Base-by-base conservation (phyloP, 1,140 invertebrate genomes). In the Temnothorax nylanderi region DNA sequence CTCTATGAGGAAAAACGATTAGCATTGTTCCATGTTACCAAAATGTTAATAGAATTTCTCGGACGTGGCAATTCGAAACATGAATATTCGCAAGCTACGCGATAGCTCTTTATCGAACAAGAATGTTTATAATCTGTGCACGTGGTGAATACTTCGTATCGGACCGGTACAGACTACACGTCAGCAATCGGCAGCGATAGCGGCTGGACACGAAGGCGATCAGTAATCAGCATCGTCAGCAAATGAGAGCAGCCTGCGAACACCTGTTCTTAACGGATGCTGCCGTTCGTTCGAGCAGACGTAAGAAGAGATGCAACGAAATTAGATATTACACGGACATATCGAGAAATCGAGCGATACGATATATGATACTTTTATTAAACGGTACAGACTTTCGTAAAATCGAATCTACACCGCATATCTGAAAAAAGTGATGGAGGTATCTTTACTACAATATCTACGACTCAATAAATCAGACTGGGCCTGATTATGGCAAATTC, bases 81-180 rank as follows among this genome's bases (percentile, higher is more conserved):
- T 3, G 65, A 81, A 44, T 26, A 58, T 49, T 75, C 54, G 37
- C 65, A 37, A 44, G 65, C 26, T 60, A 32, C 11, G 41, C 37
- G 69, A 84, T 74, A 84, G 26, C 64, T 44, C 64, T 78, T 88
- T 78, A 88, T 88, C 87, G 49, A 76, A 85, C 77, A 85, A 72
- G 80, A 90, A 87, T 91, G 87, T 91, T 91, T 90, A 82, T 82
- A 77, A 91, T 89, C 77, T 49, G 90, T 90, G 89, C 90, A 85
- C 90, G 86, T 88, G 90, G 86, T 82, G 84, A 88, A 90, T 88
- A 90, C 44, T 67, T 87, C 90, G 60, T 90, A 91, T 90, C 86
- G 54, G 60, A 44, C 21, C 47, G 56, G 65, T 84, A 90, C 85
- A 91, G 89, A 91, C 90, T 89, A 89, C 85, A 87, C 89, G 90